Evolutionary conservation across 92 coral and sea anemone species (phyloP), one percentile per base, ranked within the genome.

Genomic region (Porites rus): DNA sequence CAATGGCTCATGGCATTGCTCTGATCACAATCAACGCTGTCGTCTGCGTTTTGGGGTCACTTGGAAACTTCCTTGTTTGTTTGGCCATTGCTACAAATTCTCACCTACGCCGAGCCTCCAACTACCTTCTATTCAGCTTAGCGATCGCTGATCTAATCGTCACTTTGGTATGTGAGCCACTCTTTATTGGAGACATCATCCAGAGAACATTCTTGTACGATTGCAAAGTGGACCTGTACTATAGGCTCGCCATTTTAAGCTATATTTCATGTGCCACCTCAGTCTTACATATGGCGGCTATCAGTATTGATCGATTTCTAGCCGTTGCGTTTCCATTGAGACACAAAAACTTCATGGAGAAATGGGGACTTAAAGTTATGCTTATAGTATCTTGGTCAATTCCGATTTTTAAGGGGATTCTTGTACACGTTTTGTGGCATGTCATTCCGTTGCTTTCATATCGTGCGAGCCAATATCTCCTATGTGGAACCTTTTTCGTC

Each of bases 71-170:
- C 60, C 81, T 82, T 24, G 79, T 88, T 79, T 65, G 84, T 18
- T 43, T 82, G 20, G 91, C 85, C 0, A 11, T 66, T 25, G 4
- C 11, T 13, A 66, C 38, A 19, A 66, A n/a, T n/a, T 10, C 71
- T 66, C 71, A 38, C 22, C 84, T 76, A 6, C 83, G 89, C 53
- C 52, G 89, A 10, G 38, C 50, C 21, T 76, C 83, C 31, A 86
- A 86, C 84, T 86, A 64, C 72, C 82, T 86, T 52, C 84, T 86
- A 7, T 43, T 86, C 19, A 86, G 89, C 59, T 76, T 86, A 21
- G 89, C 89, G 0, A 73, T 86, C 18, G 89, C 89, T 46, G 89
- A 86, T 59, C 46, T 86, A n/a, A 69, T 86, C 53, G 86, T 87
- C 63, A 79, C 90, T 18, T n/a, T 62, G 86, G 14, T 79, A 10